Base-by-base conservation (phyloP, 2,888 invertebrate genomes). In the Ferrisia virgata region DNA sequence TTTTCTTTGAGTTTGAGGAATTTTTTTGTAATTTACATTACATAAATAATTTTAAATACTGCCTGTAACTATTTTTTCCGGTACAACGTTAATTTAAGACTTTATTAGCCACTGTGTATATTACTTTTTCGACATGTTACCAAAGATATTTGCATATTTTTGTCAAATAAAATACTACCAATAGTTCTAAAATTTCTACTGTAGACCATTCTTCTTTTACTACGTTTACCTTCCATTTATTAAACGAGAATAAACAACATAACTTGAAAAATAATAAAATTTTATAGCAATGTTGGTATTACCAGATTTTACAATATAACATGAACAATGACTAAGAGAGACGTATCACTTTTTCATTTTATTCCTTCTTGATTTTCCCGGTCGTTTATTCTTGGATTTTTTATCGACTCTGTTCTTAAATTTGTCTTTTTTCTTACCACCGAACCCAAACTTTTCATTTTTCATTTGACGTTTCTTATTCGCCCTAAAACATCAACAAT, bases 371-470 rank as follows among this genome's bases (percentile, higher is more conserved):
- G 80, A 80, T 53, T 80, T 80, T 8, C 80, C 80, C n/a, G 53
- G 80, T 25, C 80, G 31, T 53, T 80, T 80, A 47, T 79, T 79
- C 15, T 79, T 79, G 1, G 43, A 92, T 0, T 93, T 90, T 86
- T 96, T 97, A 0, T 94, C 92, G 86, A 92, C 93, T 0, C 96
- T 96, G 88, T 99, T 99, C 76, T 92, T 89, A 88, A 99, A 99
- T 0, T 92, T 91, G 0, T 97, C 94, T 87, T 94, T 94, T 90
- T 99, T 99, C 88, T 96, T 96, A 0, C 98, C 98, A 40, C 99
- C 98, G 89, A 95, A 97, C 0, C 99, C 98, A 89, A 94, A 99
- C 88, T 95, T 97, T 85, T 93, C 91, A 88, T 97, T 93, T 88
- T 95, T 96, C 87, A 91, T 90, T 86, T 92, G 91, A 86, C 94